Base-by-base conservation (phyloP, 2,113 vertebrate species). In the Camelus bactrianus region DNA sequence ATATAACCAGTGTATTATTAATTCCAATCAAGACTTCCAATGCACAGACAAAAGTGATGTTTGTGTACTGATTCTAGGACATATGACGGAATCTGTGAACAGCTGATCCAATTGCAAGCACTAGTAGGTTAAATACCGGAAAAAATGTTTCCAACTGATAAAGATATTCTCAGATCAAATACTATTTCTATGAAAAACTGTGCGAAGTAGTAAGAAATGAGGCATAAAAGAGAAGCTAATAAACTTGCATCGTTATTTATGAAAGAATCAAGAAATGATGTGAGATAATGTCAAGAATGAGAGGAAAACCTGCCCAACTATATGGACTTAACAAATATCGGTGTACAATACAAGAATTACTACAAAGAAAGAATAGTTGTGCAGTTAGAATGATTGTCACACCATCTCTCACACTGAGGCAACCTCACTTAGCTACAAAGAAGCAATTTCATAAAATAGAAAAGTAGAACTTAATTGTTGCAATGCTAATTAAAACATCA, bases 151-250 rank as follows among this genome's bases (percentile, higher is more conserved):
- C 52, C 42, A 46, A 69, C 7, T 38, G 7, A 42, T 90, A 32
- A 52, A 75, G 8, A 73, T 77, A 28, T 84, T 67, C 89, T 95
- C 80, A n/a, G 19, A 83, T 86, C 56, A 97, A 90, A 67, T 56
- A 46, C 3, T 16, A 17, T 83, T 89, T 80, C 77, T 70, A 65
- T 6, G 10, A 91, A 91, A 96, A 93, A 42, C 1, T 46, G 9
- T 76, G 38, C 83, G 83, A 92, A 92, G 60, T 48, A 14, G 6
- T 32, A 2, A 86, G 76, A 86, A 56, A 52, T 38, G 1, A 70
- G 48, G 42, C 32, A 93, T n/a, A 65, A 91, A 90, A 70, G 16
- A 52, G 14, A 58, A 97, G 65, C n/a, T 70, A 83, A 67, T 76
- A 8, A 80, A 80, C 93, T 72, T 96, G 35, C 11, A 58, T 72